These are phyloP conservation scores for Nilaparvata lugens DNA, from an alignment of 1,140 invertebrate species.

Conservation along the genomic window DNA sequence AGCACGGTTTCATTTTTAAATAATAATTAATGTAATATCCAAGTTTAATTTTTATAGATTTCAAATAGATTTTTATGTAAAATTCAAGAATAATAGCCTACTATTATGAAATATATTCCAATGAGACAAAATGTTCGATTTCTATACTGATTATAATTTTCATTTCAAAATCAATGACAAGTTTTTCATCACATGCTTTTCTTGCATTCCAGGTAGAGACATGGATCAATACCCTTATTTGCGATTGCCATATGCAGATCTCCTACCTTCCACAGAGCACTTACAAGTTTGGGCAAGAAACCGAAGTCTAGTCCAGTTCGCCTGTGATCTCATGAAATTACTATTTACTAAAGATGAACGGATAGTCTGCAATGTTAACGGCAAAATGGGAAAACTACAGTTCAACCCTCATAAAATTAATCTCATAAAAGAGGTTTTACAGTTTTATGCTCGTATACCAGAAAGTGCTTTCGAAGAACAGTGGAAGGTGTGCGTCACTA, in stretches of 20 bases:
- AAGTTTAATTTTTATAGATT: no score
- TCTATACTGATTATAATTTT: no score
- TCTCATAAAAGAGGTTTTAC: conserved; percentile 38
- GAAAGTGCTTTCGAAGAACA: conserved; percentile 40
- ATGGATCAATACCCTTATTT: conserved; percentile 33
- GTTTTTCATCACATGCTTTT: no score
- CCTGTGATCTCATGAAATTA: conserved; percentile 43
- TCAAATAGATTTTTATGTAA: no score
- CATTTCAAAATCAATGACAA: no score
- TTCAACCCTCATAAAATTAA: conserved; percentile 42
- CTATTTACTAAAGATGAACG: conserved; percentile 41
- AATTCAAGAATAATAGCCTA: no score
- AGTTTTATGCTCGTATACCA: conserved; percentile 38
- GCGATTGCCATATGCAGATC: conserved; percentile 39
- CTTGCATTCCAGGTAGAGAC: no score
- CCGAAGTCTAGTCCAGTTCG: conserved; percentile 41
- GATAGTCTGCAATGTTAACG: conserved; percentile 42
- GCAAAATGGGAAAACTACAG: conserved; percentile 43
- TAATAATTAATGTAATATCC: no score
- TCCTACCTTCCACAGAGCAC: conserved; percentile 38
- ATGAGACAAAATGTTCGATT: no score
- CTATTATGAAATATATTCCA: no score
- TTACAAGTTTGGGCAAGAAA: conserved; percentile 40
- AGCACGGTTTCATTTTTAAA: no score
- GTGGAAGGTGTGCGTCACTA: conserved; percentile 43